These are phyloP conservation scores for Ditylenchus weischeri DNA, from an alignment of 2,888 invertebrate species.

Conservation along the genomic window DNA sequence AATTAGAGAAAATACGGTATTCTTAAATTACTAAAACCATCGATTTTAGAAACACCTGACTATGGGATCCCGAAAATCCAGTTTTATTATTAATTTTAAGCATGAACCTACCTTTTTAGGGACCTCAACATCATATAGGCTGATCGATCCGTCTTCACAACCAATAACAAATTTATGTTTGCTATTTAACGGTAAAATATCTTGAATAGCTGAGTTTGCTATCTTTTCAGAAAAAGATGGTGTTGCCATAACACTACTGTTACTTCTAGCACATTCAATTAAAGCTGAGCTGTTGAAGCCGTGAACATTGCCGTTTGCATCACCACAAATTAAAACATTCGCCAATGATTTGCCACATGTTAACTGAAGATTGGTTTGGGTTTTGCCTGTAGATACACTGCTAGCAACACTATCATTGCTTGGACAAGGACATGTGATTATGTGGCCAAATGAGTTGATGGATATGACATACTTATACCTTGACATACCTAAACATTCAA, in stretches of 20 bases:
- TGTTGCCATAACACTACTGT: no score
- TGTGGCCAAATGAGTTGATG: slow-evolving; percentile 1
- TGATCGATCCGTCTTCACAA: neutral
- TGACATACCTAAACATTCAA: neutral
- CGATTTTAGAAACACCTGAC: no score
- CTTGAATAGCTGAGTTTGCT: neutral
- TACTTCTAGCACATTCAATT: neutral
- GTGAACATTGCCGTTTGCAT: neutral
- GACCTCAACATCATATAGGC: neutral
- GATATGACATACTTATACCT: slow-evolving; percentile 1
- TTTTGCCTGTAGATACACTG: neutral
- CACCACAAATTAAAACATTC: neutral
- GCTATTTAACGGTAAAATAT: neutral
- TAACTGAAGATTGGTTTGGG: neutral
- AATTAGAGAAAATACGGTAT: no score
- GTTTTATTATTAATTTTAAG: no score
- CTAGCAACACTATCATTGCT: neutral
- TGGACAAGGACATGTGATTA: neutral
- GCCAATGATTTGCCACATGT: neutral
- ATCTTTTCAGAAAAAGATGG: neutral
- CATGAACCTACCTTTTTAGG: neutral
- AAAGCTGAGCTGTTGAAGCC: neutral
- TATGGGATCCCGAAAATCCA: no score
- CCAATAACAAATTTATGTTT: neutral
- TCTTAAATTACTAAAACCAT: no score